phyloP scores from a whole-genome alignment of 2,888 invertebrate genomes.

The Tachystola acroxantha region DNA sequence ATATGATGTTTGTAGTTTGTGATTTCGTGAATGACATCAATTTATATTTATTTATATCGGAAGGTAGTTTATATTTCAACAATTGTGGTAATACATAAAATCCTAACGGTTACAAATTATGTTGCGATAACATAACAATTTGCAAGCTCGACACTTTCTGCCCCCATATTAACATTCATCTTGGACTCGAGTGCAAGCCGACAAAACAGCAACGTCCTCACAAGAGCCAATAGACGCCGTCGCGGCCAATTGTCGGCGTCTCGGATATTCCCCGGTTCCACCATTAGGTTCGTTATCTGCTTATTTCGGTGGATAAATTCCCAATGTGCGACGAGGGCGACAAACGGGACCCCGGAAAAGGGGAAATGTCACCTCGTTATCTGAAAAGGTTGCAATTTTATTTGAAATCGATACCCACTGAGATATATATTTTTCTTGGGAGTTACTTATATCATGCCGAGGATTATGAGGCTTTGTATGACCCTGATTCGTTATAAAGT shows the following conservation, averaged over 20 bases:
- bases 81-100: too few species aligned
- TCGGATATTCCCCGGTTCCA: conserved; percentile 39
- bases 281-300: conserved; percentile 73
- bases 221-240: conserved; percentile 2
- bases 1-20: too few species aligned
- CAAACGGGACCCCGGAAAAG: conserved; percentile 61
- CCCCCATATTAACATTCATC: too few species aligned
- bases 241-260: conserved; percentile 45
- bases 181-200: too few species aligned
- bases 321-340: conserved; percentile 58
- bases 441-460: conserved; percentile 26
- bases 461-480: too few species aligned
- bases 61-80: too few species aligned
- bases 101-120: too few species aligned
- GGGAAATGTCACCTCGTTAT: conserved; percentile 77
- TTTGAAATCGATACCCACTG: conserved; percentile 77
- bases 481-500: too few species aligned
- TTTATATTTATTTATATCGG: too few species aligned
- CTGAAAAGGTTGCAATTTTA: conserved; percentile 78
- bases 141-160: too few species aligned
- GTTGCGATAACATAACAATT: too few species aligned
- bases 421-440: conserved; percentile 49
- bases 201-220: conserved; percentile 18
- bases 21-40: too few species aligned
- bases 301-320: conserved; percentile 76